Conservation (phyloP, 1,140 invertebrate species). For the Tribolium madens region DNA sequence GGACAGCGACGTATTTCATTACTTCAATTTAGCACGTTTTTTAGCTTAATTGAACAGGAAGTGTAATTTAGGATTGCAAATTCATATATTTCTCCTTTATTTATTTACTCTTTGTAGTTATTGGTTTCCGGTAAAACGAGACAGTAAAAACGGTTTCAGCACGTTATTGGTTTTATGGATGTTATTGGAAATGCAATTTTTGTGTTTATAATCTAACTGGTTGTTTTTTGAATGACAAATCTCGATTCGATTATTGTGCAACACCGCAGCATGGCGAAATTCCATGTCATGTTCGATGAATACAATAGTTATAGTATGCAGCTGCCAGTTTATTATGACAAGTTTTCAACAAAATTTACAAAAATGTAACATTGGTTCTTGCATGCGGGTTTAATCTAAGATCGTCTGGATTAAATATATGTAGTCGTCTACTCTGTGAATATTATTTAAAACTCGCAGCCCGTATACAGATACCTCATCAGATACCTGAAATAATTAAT, state of each 20-base stretch:
- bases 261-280: constrained; percentile 8
- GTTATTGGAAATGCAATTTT: constrained; percentile 31
- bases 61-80: constrained; percentile 27
- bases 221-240: constrained; percentile 30
- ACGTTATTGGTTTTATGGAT: constrained; percentile 23
- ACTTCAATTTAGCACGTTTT: constrained; percentile 39
- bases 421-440: constrained; percentile 15
- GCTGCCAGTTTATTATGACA: constrained; percentile 7
- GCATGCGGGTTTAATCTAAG: constrained; percentile 18
- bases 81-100: constrained; percentile 5
- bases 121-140: not conserved
- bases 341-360: not conserved
- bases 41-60: constrained; percentile 33
- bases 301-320: not conserved
- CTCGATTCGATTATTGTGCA: constrained; percentile 5
- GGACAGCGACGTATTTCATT: constrained; percentile 36
- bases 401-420: constrained; percentile 7
- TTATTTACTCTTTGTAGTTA: constrained; percentile 2
- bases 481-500: not conserved
- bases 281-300: constrained; percentile 4
- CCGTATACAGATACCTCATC: constrained; percentile 5
- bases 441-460: constrained; percentile 26
- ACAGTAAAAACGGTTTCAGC: constrained; percentile 11
- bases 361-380: not conserved
- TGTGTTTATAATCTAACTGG: constrained; percentile 17